A percentile compares a stretch with the other conserved stretches of the same genome.
Evolutionary conservation across 2,113 vertebrate species (phyloP).

Genomic region (Cyphomyrus plagiostoma): DNA sequence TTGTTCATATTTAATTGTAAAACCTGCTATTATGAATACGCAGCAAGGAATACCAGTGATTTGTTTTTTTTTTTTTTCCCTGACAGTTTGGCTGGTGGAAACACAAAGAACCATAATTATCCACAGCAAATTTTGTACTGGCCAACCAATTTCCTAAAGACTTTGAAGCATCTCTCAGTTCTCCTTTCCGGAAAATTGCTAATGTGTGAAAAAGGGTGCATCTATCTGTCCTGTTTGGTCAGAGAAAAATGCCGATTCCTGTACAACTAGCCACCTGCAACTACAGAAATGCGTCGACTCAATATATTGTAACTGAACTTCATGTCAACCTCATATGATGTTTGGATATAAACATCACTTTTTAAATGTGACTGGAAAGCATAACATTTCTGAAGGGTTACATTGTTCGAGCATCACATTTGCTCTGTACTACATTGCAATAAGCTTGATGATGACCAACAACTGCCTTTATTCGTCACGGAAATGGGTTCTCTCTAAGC

Average conservation of each 20-base stretch:
- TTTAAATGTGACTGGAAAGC: not conserved
- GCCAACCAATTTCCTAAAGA: not conserved
- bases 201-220: not conserved
- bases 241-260: not conserved
- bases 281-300: not conserved
- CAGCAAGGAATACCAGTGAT: not conserved
- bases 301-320: not conserved
- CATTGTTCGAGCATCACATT: not conserved
- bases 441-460: not conserved
- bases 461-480: not conserved
- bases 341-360: not conserved
- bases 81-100: not conserved
- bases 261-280: not conserved
- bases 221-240: not conserved
- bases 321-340: not conserved
- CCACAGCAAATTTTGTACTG: not conserved
- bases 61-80: not conserved
- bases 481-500: not conserved
- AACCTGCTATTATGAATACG: not conserved
- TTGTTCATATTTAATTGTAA: not conserved
- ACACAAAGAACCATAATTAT: not conserved
- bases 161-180: not conserved
- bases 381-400: not conserved
- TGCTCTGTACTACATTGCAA: not conserved
- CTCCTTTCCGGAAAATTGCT: not conserved